phyloP scores from a whole-genome alignment of 2,113 vertebrate species.

The Hippocampus zosterae region DNA sequence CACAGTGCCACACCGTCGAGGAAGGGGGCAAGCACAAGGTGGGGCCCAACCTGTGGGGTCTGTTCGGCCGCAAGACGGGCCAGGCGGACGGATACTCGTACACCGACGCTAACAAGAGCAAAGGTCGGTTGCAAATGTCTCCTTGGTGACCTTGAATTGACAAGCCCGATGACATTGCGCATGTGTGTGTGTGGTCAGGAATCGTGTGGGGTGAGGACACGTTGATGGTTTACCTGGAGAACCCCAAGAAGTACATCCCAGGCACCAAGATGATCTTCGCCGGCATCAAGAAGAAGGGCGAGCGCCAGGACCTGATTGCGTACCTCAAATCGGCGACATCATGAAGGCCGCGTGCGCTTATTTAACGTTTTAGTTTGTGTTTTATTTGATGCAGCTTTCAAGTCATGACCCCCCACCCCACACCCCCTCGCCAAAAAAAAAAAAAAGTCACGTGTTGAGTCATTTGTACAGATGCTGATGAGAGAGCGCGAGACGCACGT shows the following conservation, averaged over 20 bases:
- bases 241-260: conserved; percentile 86
- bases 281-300: conserved; percentile 85
- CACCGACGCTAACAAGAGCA: conserved; percentile 81
- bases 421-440: no score
- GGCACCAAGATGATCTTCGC: conserved; percentile 85
- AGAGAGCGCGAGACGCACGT: not conserved
- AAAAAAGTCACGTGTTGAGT: conserved; percentile 29
- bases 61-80: conserved; percentile 75
- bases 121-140: conserved; percentile 63
- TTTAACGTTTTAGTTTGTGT: conserved; percentile 44
- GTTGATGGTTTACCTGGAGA: conserved; percentile 83
- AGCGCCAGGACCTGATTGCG: conserved; percentile 76
- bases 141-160: not conserved
- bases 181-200: conserved; percentile 46
- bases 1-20: conserved; percentile 78
- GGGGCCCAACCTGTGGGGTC: conserved; percentile 77
- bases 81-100: conserved; percentile 76
- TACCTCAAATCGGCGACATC: conserved; percentile 82
- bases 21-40: conserved; percentile 77
- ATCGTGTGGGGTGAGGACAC: conserved; percentile 76
- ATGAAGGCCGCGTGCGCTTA: conserved; percentile 48
- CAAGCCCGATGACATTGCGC: not conserved
- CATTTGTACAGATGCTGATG: conserved; percentile 15
- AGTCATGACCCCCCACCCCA: no score
- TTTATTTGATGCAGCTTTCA: conserved; percentile 7